These are phyloP conservation scores for Crocodylus rhombifer DNA, from an alignment of 2,797 vertebrate species.

Conservation along the genomic window DNA sequence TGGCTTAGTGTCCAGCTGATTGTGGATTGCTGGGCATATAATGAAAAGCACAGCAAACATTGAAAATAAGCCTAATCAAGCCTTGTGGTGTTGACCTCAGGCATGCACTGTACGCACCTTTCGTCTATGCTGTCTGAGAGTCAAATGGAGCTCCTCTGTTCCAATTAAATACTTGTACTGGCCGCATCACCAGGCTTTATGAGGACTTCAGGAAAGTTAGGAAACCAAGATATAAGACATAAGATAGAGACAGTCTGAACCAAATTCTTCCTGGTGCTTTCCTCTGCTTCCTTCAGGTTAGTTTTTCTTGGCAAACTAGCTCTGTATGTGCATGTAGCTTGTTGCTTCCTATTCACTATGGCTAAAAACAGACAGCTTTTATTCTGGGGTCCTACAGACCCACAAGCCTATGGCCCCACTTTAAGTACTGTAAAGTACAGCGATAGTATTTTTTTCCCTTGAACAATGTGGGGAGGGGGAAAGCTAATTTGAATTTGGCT, in stretches of 20 bases:
- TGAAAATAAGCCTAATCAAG: neutral
- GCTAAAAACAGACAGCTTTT: too few species aligned
- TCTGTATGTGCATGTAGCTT: neutral
- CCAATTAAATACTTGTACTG: neutral
- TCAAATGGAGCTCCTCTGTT: neutral
- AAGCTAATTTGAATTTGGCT: too few species aligned
- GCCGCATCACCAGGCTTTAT: neutral
- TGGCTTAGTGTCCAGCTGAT: neutral
- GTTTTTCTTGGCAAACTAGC: neutral
- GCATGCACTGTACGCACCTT: neutral
- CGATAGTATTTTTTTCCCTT: neutral
- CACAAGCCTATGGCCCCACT: too few species aligned
- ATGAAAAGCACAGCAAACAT: neutral
- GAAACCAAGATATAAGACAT: neutral
- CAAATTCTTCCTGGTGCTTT: neutral
- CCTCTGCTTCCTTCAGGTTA: neutral
- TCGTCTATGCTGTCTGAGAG: neutral
- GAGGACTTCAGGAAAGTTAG: neutral
- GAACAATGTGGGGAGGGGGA: neutral
- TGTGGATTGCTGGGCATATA: neutral
- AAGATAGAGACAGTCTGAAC: neutral
- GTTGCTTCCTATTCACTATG: neutral
- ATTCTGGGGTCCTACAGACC: too few species aligned
- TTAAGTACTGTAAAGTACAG: too few species aligned
- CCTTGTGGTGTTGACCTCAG: neutral